phyloP scores from a whole-genome alignment of 2,797 vertebrate genomes.

The Limosa lapponica region DNA sequence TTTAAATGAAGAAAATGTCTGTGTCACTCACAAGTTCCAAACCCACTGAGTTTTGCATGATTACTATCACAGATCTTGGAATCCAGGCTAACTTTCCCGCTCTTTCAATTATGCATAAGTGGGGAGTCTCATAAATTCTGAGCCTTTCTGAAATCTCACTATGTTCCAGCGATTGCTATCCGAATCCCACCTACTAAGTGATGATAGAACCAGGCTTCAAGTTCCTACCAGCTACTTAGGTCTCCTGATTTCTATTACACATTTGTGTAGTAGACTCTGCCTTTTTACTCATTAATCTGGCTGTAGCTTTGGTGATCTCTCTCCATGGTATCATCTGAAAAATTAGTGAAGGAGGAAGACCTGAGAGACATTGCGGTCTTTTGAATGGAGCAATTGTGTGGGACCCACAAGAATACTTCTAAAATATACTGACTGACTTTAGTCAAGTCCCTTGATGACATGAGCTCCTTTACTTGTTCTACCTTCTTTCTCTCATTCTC shows the following conservation, averaged over 20 bases:
- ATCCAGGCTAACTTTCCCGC: neutral
- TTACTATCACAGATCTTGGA: neutral
- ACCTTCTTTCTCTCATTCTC: neutral
- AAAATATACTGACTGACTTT: neutral
- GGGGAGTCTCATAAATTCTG: conserved; percentile 45
- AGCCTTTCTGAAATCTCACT: neutral
- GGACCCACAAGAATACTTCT: neutral
- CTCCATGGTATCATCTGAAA: neutral
- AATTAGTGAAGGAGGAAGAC: neutral
- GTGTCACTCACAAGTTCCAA: neutral
- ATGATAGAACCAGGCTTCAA: conserved; percentile 18
- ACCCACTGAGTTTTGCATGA: neutral
- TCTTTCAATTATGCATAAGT: neutral
- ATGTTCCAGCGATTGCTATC: neutral
- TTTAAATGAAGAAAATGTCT: neutral
- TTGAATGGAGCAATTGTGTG: neutral
- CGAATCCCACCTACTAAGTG: neutral
- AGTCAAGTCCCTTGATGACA: neutral
- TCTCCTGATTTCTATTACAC: neutral
- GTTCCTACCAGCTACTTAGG: neutral
- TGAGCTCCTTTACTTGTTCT: neutral
- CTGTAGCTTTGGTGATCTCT: neutral
- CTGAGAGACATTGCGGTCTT: neutral
- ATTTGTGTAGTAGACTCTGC: neutral
- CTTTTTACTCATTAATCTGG: neutral